Conservation (phyloP, 23 tunicate species). For the Phallusia fumigata region DNA sequence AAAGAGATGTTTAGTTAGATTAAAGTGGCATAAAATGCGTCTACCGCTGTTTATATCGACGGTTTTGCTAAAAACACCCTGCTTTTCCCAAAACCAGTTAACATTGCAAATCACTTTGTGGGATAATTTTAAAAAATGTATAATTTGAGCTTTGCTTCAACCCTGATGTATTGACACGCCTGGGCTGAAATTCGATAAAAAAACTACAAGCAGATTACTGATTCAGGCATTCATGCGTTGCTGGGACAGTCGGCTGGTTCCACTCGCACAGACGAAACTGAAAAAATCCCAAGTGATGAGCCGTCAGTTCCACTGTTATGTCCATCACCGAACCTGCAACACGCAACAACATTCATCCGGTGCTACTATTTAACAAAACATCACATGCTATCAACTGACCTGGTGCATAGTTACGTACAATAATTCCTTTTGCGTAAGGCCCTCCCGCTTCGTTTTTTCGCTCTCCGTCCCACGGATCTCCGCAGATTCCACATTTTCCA, state of each 20-base stretch:
- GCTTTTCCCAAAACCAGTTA: too few relatives aligned
- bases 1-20: too few relatives aligned
- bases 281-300: conserved; percentile 77
- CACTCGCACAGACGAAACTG: conserved; percentile 69
- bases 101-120: too few relatives aligned
- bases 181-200: not conserved
- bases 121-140: too few relatives aligned
- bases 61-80: too few relatives aligned
- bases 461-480: conserved; percentile 58
- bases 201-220: conserved; percentile 15
- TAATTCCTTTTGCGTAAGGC: conserved; percentile 70
- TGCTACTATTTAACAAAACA: not conserved
- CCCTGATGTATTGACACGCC: not conserved
- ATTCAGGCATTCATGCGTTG: conserved; percentile 53
- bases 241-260: conserved; percentile 48
- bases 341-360: not conserved
- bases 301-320: conserved; percentile 57
- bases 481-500: conserved; percentile 80
- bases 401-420: conserved; percentile 40
- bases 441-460: conserved; percentile 76
- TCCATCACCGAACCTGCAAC: conserved; percentile 36
- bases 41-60: too few relatives aligned
- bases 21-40: too few relatives aligned
- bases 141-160: too few relatives aligned
- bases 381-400: conserved; percentile 18